These are phyloP conservation scores for Aporophyla lueneburgensis DNA, from an alignment of 2,888 invertebrate species.

Conservation along the genomic window DNA sequence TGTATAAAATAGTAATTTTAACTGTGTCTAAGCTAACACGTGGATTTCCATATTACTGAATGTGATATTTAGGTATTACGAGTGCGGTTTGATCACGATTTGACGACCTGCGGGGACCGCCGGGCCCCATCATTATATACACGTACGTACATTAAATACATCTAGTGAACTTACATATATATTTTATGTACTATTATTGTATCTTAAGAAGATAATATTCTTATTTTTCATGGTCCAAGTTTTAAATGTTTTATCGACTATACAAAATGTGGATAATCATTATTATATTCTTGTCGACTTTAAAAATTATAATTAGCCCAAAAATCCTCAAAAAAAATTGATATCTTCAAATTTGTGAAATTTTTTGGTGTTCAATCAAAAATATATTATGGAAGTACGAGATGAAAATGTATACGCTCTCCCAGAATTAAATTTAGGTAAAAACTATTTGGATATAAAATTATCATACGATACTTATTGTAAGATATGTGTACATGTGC, in stretches of 20 bases:
- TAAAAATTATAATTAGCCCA: conserved; percentile 87
- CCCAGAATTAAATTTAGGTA: conserved; percentile 88
- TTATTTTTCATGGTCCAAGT: conserved; percentile 91
- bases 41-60: conserved; percentile 91
- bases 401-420: conserved; percentile 90
- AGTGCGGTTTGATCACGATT: conserved; percentile 86
- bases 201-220: conserved; percentile 90
- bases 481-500: conserved; percentile 89
- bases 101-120: conserved; percentile 76
- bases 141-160: conserved; percentile 87
- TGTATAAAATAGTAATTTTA: conserved; percentile 90
- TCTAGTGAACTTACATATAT: conserved; percentile 88
- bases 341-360: conserved; percentile 90
- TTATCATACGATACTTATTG: conserved; percentile 87
- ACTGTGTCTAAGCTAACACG: conserved; percentile 90
- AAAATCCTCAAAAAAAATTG: conserved; percentile 86
- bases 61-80: conserved; percentile 91
- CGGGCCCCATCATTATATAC: conserved; percentile 79
- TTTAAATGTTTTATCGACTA: conserved; percentile 91
- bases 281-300: conserved; percentile 90
- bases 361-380: conserved; percentile 90
- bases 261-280: conserved; percentile 90
- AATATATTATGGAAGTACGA: conserved; percentile 88
- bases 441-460: conserved; percentile 89
- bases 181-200: conserved; percentile 91